Base-by-base conservation (phyloP, 2,888 invertebrate genomes). In the Adineta ricciae region DNA sequence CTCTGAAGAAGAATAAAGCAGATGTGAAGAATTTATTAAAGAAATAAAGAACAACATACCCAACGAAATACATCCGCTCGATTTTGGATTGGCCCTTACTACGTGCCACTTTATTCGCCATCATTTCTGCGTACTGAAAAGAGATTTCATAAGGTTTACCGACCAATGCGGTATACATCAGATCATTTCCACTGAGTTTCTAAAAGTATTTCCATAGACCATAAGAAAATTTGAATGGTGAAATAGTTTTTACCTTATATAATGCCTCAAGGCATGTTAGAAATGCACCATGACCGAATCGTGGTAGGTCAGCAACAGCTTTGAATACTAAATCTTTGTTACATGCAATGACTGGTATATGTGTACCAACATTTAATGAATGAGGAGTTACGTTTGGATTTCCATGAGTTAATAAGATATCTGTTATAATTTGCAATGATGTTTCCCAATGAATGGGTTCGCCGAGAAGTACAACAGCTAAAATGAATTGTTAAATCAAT, bases 321-420 rank as follows among this genome's bases (percentile, higher is more conserved):
- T 90, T 90, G 87, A 90, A 91, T 83, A 89, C 89, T 7, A 91
- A 88, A 86, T 91, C 90, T 89, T 90, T 90, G 87, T 90, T 91
- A 87, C 90, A 90, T 46, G 90, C 90, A 52, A 90, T 89, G 64
- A 91, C 87, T n/a, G 90, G 90, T 24, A 90, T 87, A 86, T 90
- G 90, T 4, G 64, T 32, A 64, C 64, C 64, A 11, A 32, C 1
- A 9, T 32, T 32, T 32, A 32, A 19, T 32, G 64, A 32, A 64
- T 64, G 27, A 86, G 86, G 88, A 86, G 38, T 85, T 21, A 27
- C 83, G 56, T 86, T 85, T 32, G 90, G 90, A 84, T 89, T 88
- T 14, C 90, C 90, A 83, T 90, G 88, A 0, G 90, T 90, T 85
- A 89, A 87, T 38, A 91, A 87, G 16, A 90, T 87, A 86, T 91